These are phyloP conservation scores for Rhyzopertha dominica DNA, from an alignment of 1,140 invertebrate species.

Conservation along the genomic window DNA sequence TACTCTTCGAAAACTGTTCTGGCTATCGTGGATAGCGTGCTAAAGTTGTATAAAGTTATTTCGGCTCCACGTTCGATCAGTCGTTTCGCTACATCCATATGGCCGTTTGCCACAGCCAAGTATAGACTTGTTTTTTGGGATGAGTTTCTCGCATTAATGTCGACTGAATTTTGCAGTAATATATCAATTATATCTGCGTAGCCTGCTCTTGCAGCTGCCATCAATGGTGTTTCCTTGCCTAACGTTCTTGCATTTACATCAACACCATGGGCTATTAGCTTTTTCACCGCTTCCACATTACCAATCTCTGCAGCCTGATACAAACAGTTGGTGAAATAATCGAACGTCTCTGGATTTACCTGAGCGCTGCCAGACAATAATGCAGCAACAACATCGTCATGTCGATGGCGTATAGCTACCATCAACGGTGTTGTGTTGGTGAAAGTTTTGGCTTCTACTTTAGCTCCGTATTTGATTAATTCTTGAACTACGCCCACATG, in stretches of 20 bases:
- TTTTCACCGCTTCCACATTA: constrained; percentile 59
- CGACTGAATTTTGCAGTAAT: no score
- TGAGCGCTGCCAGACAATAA: no score
- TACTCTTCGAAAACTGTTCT: no score
- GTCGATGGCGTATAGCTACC: constrained; percentile 48
- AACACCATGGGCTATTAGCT: constrained; percentile 52
- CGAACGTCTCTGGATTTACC: constrained; percentile 62
- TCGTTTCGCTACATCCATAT: no score
- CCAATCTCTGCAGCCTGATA: constrained; percentile 69
- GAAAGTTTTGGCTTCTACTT: constrained; percentile 16
- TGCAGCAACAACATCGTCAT: no score
- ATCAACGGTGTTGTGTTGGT: constrained; percentile 45
- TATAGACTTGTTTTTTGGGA: no score
- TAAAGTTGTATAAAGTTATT: no score
- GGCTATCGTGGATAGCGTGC: no score
- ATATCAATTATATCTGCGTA: constrained; percentile 18
- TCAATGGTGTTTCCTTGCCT: constrained; percentile 20
- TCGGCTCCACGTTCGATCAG: constrained; percentile 22
- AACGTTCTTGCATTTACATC: constrained; percentile 8
- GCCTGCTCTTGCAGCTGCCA: constrained; percentile 21
- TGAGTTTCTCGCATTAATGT: no score
- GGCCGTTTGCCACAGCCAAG: no score
- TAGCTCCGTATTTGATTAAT: constrained; percentile 6
- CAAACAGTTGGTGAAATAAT: constrained; percentile 69
- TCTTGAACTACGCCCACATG: constrained; percentile 63